These are phyloP conservation scores for Porites lutea DNA, from an alignment of 64 coral and sea anemone species.

Conservation along the genomic window DNA sequence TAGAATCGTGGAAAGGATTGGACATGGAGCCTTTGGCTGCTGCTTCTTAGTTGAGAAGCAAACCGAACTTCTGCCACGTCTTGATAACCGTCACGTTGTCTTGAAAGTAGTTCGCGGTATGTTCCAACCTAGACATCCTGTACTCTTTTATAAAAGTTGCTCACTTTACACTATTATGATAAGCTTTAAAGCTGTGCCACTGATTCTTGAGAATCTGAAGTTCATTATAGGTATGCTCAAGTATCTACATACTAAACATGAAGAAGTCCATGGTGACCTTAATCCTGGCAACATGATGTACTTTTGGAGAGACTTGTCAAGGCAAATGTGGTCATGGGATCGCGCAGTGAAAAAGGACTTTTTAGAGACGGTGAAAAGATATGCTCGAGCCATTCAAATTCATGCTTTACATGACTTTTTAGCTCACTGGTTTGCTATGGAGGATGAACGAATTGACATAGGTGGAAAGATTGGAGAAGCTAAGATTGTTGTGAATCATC, in stretches of 20 bases:
- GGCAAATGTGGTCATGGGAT: background rate
- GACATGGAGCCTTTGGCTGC: conserved; percentile 16
- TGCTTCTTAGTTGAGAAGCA: conserved; percentile 10
- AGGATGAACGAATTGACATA: conserved; percentile 11
- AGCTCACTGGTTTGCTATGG: background rate
- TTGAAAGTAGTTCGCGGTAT: background rate
- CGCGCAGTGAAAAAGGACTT: too few species aligned
- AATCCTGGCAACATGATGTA: conserved; percentile 17
- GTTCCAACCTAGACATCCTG: background rate
- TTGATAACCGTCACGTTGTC: background rate
- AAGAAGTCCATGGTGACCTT: background rate
- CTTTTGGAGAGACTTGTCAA: background rate
- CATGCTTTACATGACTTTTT: background rate
- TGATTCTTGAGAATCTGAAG: conserved; percentile 3
- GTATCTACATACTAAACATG: background rate
- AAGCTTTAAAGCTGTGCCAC: background rate
- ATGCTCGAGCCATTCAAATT: background rate
- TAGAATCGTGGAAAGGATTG: background rate
- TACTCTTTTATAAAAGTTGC: conserved; percentile 8
- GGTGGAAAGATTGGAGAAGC: conserved; percentile 52
- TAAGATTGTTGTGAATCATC: conserved; percentile 53
- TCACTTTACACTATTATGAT: conserved; percentile 5
- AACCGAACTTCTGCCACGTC: background rate
- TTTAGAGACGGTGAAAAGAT: too few species aligned
- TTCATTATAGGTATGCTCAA: conserved; percentile 5